These are phyloP conservation scores for Archips crataeganus DNA, from an alignment of 2,888 invertebrate genomes.

Conservation along the genomic window DNA sequence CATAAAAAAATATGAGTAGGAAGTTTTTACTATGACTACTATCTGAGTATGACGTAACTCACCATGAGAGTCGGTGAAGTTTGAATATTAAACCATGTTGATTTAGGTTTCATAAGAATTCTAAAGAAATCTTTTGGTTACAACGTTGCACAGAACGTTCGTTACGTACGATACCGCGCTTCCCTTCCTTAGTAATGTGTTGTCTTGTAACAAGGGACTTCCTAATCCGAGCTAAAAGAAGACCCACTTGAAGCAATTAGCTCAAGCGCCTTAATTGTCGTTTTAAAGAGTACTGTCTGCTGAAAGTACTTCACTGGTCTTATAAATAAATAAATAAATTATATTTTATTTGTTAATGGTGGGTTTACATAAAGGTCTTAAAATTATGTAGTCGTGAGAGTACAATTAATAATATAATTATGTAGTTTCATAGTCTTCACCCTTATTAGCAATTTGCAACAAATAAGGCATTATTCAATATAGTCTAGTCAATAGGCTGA, in stretches of 20 bases:
- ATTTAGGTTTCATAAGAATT: no score
- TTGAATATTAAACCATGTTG: not conserved
- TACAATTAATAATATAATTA: no score
- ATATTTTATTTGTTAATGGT: no score
- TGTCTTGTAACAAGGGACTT: slow-evolving; percentile 23
- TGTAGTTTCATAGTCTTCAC: no score
- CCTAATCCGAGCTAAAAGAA: slow-evolving; percentile 28
- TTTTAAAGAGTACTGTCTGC: slow-evolving; percentile 4
- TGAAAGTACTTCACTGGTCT: slow-evolving; percentile 12
- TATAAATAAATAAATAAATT: no score
- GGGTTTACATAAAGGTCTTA: no score
- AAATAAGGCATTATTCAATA: not conserved
- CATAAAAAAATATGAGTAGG: slow-evolving; percentile 16
- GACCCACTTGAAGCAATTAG: slow-evolving; percentile 33
- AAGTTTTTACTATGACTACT: slow-evolving; percentile 12
- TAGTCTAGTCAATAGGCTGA: not conserved
- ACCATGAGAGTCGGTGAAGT: slow-evolving; percentile 6
- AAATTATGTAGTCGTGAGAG: no score
- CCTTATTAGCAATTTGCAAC: not conserved
- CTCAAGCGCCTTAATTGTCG: slow-evolving; percentile 10
- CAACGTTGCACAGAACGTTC: not conserved
- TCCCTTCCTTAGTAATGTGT: not conserved
- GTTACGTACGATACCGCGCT: not conserved
- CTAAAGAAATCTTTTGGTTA: not conserved
- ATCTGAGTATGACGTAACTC: slow-evolving; percentile 27